phyloP scores from a whole-genome alignment of 2,888 invertebrate species.

The Disparrhopalites patrizii region DNA sequence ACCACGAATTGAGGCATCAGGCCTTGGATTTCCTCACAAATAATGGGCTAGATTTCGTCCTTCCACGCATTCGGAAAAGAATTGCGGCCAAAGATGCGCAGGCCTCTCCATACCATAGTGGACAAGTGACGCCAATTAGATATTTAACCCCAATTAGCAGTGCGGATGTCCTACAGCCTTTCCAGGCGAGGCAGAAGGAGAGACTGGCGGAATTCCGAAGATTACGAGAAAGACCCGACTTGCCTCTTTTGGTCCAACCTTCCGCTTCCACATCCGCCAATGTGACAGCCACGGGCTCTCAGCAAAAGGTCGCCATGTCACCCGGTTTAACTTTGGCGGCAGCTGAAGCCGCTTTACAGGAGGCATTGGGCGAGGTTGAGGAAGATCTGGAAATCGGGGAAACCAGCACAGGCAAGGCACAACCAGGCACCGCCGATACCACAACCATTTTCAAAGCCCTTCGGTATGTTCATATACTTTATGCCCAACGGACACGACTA shows the following conservation, averaged over 20 bases:
- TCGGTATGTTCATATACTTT: background rate
- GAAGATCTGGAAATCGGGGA: background rate
- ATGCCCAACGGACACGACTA: background rate
- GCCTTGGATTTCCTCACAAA: constrained; percentile 30
- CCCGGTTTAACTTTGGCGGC: background rate
- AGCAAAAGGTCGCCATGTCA: no score
- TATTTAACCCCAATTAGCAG: constrained; percentile 13
- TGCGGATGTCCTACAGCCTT: background rate
- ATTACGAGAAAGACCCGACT: background rate
- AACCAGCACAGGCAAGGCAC: background rate
- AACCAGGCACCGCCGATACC: background rate
- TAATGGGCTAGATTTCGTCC: constrained; percentile 13
- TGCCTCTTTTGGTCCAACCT: background rate
- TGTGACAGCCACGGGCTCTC: background rate
- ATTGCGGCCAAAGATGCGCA: background rate
- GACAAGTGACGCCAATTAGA: constrained; percentile 9
- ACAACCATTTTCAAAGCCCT: constrained; percentile 7
- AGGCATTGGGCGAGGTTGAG: background rate
- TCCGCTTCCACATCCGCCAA: background rate
- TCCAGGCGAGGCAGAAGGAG: background rate
- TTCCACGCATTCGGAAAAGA: constrained; percentile 11
- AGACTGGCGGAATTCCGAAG: background rate
- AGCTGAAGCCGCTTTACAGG: background rate
- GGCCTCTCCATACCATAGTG: constrained; percentile 14
- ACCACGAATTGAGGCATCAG: constrained; percentile 25